Percentiles rank a stretch among this genome's conserved stretches.
Conservation (phyloP, 2,888 invertebrate genomes). For the Julus scanicus region DNA sequence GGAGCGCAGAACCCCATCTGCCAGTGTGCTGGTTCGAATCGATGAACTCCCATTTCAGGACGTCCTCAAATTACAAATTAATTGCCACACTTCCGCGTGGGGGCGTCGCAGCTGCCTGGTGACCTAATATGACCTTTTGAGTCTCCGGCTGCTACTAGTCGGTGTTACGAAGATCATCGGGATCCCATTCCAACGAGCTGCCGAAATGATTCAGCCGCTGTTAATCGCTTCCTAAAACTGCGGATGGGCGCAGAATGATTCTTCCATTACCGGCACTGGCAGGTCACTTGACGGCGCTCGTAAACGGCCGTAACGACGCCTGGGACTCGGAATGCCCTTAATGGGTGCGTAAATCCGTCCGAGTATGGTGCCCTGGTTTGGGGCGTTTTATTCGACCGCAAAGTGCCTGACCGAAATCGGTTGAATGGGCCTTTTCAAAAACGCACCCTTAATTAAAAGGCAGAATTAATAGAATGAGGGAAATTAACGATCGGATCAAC, state of each 20-base stretch:
- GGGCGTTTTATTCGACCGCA: constrained; percentile 16
- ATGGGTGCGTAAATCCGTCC: background rate
- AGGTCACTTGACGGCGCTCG: constrained; percentile 25
- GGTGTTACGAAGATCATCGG: background rate
- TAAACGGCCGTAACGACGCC: constrained; percentile 17
- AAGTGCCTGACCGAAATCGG: background rate
- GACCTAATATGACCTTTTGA: background rate
- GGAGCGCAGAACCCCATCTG: background rate
- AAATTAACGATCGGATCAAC: constrained; percentile 15
- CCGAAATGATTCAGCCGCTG: background rate
- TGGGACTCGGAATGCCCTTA: constrained; percentile 35
- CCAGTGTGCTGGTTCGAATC: too few species aligned
- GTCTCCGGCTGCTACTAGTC: background rate
- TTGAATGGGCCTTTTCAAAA: background rate
- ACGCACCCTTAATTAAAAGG: background rate
- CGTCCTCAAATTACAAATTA: constrained; percentile 21
- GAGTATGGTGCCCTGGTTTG: background rate
- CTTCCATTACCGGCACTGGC: background rate
- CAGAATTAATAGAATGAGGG: constrained; percentile 16
- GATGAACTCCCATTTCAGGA: background rate
- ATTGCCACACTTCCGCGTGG: background rate
- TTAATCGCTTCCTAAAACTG: background rate
- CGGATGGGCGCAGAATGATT: background rate
- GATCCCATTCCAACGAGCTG: background rate
- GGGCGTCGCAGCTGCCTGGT: background rate